Base-by-base conservation (phyloP, 1,140 invertebrate genomes). In the Rhizoglyphus robini region DNA sequence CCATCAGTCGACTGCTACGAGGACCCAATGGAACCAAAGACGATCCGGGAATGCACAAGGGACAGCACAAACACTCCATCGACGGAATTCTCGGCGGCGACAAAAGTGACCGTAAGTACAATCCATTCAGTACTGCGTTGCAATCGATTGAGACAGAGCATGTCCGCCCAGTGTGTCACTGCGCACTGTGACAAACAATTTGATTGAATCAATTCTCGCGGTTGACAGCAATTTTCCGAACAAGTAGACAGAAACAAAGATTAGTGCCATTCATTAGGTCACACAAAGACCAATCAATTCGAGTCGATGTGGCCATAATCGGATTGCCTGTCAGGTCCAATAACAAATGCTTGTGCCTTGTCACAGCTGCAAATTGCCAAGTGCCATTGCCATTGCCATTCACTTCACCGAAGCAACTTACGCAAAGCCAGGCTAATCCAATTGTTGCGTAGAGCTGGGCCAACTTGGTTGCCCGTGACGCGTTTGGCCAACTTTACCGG, bases 1-100 rank as follows among this genome's bases (percentile, higher is more conserved):
- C 88, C 34, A 93, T 93, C 71, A 90, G 87, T 68, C 81, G 90
- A 65, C 80, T 95, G 20, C 81, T 96, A 31, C 65, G 57, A 30
- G 68, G 38, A 51, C 47, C 34, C 20, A 65, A 31, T 51, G 58
- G 23, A 8, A 51, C 15, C 48, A 51, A 51, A 3, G 23, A 51
- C 13, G 23, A 51, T 34, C 31, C 29, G 23, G 64, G 20, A 5
- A 57, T 5, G 41, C 27, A 65, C 13, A 68, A 63, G 59, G 15
- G 57, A 60, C 34, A 58, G 41, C 25, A 68, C 32, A 72, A 72
- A 30, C 71, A 72, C 30, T 66, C 69, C 0, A 72, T 72, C 32
- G 71, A 72, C 49, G 71, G 71, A 1, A 72, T 72, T 13, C 70
- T 72, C 18, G 68, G 68, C 3, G 61, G 51, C 8, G 51, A 54